Base-by-base conservation (phyloP, 2,888 invertebrate genomes). In the Tetramorium bicarinatum region DNA sequence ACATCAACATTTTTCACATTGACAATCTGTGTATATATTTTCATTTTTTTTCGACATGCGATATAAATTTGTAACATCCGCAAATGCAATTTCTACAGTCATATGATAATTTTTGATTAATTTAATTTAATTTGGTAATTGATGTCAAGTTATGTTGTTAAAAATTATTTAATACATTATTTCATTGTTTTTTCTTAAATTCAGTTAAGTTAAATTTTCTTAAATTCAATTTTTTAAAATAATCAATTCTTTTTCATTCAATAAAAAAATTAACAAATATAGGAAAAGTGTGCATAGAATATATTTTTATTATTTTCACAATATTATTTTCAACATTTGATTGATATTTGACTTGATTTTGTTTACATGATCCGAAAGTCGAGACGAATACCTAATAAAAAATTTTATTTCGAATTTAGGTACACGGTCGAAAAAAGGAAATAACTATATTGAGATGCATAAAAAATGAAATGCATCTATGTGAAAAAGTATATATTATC, bases 391-490 rank as follows among this genome's bases (percentile, higher is more conserved):
- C 25, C 25, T 41, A 52, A 34, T 34, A 34, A 3, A 54, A 15
- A 52, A 4, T 54, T 66, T 66, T 6, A 75, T 62, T 67, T 59
- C 11, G 13, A 34, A 67, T 67, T 49, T 69, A 69, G 61, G 15
- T 66, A 11, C 41, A 25, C 11, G n/a, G 13, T 11, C 15, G 21
- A 44, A 29, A 44, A 29, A 25, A 41, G 4, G 25, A 54, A 6
- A 54, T 34, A 44, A 25, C 4, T n/a, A 44, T 21, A 41, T 54
- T 34, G n/a, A n/a, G n/a, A 38, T 11, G 38, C 9, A 44, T n/a
- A n/a, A 72, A 8, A 6, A 11, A 21, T 59, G 29, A 25, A n/a
- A 52, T 64, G 6, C 34, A 44, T 13, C 18, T 44, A 34, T 34
- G 6, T 38, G 47, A 11, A 4, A 41, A 44, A n/a, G 3, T 3